A percentile compares a stretch with the other conserved stretches of the same genome.
phyloP scores from a whole-genome alignment of 2,113 vertebrate genomes.

The Brachirus orientalis region DNA sequence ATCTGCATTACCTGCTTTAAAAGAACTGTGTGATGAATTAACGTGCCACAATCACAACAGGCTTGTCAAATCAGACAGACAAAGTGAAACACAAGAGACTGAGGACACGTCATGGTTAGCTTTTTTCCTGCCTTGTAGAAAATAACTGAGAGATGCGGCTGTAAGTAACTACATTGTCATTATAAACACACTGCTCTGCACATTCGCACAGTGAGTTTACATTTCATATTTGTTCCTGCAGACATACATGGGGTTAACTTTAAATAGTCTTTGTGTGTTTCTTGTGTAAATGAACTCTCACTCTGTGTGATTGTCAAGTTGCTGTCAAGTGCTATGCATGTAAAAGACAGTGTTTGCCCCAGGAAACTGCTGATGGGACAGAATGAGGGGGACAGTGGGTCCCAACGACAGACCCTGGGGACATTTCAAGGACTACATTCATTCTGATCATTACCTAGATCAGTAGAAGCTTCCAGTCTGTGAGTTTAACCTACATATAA shows the following conservation, averaged over 20 bases:
- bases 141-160: too few relatives aligned
- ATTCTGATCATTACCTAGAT: constrained; percentile 13
- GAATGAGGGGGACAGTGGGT: constrained; percentile 18
- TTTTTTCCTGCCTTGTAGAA: too few relatives aligned
- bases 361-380: constrained; percentile 45
- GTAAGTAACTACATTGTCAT: too few relatives aligned
- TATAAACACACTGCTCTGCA: too few relatives aligned
- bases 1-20: neutral
- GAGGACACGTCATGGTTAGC: too few relatives aligned
- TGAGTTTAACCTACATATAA: neutral
- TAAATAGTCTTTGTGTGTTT: neutral
- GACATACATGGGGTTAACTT: constrained; percentile 7
- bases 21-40: neutral
- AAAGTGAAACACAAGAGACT: too few relatives aligned
- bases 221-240: too few relatives aligned
- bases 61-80: neutral
- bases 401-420: constrained; percentile 12
- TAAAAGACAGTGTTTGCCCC: constrained; percentile 17
- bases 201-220: too few relatives aligned
- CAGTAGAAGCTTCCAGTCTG: neutral
- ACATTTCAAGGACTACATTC: constrained; percentile 28
- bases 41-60: neutral
- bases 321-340: constrained; percentile 12
- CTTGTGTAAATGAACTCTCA: neutral
- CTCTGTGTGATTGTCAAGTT: neutral